phyloP scores from a whole-genome alignment of 2,113 vertebrate genomes.

The Herpailurus yagouaroundi region DNA sequence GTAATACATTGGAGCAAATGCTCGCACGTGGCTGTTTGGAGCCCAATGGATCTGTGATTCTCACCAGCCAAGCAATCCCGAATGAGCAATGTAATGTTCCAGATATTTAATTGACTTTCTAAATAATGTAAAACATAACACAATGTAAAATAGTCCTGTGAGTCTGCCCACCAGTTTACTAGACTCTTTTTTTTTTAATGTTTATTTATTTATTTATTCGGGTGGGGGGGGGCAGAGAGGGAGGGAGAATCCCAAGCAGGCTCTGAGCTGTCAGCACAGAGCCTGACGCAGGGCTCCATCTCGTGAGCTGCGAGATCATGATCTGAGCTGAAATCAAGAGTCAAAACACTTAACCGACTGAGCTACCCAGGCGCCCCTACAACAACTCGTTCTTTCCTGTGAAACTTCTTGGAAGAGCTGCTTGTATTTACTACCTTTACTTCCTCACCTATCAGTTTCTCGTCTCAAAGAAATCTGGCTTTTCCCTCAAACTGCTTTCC shows the following conservation, averaged over 20 bases:
- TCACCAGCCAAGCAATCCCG: not conserved
- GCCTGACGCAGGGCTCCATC: too few relatives aligned
- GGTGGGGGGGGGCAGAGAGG: too few relatives aligned
- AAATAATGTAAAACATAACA: not conserved
- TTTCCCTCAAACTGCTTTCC: not conserved
- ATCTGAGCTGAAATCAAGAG: too few relatives aligned
- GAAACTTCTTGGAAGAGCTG: slow-evolving; percentile 29
- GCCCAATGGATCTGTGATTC: not conserved
- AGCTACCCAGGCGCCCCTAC: too few relatives aligned
- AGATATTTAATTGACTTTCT: not conserved
- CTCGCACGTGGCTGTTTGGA: not conserved
- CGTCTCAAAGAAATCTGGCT: slow-evolving; percentile 6
- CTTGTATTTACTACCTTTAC: not conserved
- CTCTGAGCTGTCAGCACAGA: too few relatives aligned
- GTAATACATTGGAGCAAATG: not conserved
- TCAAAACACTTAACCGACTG: too few relatives aligned
- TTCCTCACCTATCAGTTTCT: not conserved
- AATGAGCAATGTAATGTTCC: slow-evolving; percentile 10
- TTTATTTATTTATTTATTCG: too few relatives aligned
- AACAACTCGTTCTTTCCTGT: not conserved
- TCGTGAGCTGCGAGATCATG: too few relatives aligned
- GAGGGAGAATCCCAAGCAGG: too few relatives aligned
- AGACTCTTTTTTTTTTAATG: too few relatives aligned
- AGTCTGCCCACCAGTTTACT: not conserved
- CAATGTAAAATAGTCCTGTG: not conserved